Percentiles rank a stretch among this genome's conserved stretches.
Conservation (phyloP, 2,888 invertebrate species). For the Drosophila macrothrix region DNA sequence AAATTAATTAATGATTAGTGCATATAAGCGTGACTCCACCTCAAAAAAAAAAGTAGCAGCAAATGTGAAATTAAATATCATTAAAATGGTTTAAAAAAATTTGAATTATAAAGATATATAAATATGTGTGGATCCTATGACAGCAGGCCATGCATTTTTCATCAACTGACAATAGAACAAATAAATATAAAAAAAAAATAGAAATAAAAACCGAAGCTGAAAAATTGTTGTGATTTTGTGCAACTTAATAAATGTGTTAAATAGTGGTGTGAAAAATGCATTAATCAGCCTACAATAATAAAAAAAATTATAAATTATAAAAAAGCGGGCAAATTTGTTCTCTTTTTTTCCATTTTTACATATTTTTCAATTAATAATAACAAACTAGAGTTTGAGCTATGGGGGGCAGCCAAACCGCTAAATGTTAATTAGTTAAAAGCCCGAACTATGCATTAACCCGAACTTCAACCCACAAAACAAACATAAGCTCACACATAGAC, state of each 20-base stretch:
- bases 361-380: constrained; percentile 75
- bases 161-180: constrained; percentile 62
- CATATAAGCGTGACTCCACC: constrained; percentile 46
- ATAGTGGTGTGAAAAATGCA: constrained; percentile 71
- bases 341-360: constrained; percentile 51
- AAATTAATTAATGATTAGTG: constrained; percentile 80
- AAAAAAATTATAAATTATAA: constrained; percentile 71
- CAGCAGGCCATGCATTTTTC: constrained; percentile 68
- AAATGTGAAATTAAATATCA: constrained; percentile 72
- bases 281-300: constrained; percentile 67
- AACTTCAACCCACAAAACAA: constrained; percentile 40
- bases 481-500: constrained; percentile 27
- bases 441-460: constrained; percentile 64
- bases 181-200: constrained; percentile 4
- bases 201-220: constrained; percentile 24
- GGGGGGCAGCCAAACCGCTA: constrained; percentile 72
- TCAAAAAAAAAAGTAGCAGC: constrained; percentile 26
- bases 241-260: constrained; percentile 66
- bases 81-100: constrained; percentile 66
- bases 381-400: constrained; percentile 29
- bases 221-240: constrained; percentile 72
- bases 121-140: constrained; percentile 57
- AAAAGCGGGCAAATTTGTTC: constrained; percentile 48
- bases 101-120: constrained; percentile 26
- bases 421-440: constrained; percentile 84